These are phyloP conservation scores for Rhagonycha lutea DNA, from an alignment of 2,888 invertebrate species.

Conservation along the genomic window DNA sequence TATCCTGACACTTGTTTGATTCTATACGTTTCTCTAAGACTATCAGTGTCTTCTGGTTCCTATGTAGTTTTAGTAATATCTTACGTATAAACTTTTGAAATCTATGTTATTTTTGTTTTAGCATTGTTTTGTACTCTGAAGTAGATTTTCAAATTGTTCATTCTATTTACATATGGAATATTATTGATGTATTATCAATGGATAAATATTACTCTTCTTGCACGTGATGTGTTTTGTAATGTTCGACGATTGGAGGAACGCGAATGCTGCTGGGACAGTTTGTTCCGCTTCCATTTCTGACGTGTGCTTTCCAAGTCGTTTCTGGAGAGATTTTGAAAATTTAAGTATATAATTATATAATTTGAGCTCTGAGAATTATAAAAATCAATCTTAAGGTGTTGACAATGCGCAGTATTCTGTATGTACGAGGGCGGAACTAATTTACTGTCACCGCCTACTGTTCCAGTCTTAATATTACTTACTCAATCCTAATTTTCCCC, in stretches of 20 bases:
- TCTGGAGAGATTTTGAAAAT: conserved; percentile 18
- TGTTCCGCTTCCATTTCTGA: background rate
- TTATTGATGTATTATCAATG: background rate
- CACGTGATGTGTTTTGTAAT: background rate
- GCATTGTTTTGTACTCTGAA: background rate
- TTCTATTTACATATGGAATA: background rate
- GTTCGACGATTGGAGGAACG: background rate
- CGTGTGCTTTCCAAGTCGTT: background rate
- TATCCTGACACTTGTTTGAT: conserved; percentile 4
- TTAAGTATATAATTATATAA: conserved; percentile 34
- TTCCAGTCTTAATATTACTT: conserved; percentile 32
- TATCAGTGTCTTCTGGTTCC: background rate
- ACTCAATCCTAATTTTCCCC: conserved; percentile 29
- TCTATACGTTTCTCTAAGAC: background rate
- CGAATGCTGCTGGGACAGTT: background rate
- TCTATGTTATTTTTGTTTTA: background rate
- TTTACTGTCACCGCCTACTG: conserved; percentile 32
- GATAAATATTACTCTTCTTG: background rate
- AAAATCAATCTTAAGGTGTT: conserved; percentile 38
- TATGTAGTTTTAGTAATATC: background rate
- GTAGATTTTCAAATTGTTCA: background rate
- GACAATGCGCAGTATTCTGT: conserved; percentile 31
- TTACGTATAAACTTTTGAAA: background rate
- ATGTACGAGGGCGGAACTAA: conserved; percentile 31
- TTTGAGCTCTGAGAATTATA: conserved; percentile 36